These are phyloP conservation scores for Formica selysi DNA, from an alignment of 1,140 invertebrate genomes.

Conservation along the genomic window DNA sequence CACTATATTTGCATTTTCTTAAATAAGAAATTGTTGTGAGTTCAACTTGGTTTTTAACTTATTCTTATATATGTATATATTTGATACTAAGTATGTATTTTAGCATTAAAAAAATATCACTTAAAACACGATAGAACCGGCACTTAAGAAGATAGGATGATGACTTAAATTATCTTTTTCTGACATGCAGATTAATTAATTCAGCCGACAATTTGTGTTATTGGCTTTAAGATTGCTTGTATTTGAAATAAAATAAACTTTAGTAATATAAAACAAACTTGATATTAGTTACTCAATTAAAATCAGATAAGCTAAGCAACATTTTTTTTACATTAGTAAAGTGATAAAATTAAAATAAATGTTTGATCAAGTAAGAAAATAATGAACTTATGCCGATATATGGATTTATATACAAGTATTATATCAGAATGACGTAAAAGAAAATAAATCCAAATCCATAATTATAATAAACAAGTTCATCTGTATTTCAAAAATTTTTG, in stretches of 20 bases:
- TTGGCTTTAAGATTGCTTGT: conserved; percentile 4
- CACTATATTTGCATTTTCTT: not conserved
- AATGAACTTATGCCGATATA: not conserved
- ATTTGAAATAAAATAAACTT: not conserved
- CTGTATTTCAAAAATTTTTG: not conserved
- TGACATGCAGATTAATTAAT: not conserved
- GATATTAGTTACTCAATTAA: not conserved
- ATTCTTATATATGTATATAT: not conserved
- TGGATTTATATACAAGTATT: not conserved
- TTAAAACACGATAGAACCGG: not conserved
- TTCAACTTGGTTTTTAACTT: not conserved
- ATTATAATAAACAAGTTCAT: not conserved
- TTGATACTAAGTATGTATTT: not conserved
- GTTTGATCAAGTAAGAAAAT: not conserved
- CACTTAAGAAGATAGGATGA: not conserved
- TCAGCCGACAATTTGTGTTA: not conserved
- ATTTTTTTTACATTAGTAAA: not conserved
- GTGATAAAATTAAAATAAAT: not conserved
- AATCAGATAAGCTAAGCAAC: not conserved
- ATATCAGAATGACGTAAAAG: not conserved
- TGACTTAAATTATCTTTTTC: not conserved
- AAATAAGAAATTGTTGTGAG: not conserved
- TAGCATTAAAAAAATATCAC: not conserved
- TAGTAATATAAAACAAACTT: not conserved
- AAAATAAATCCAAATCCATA: not conserved